Evolutionary conservation across 2,113 vertebrate species (phyloP), one percentile per base, ranked within the genome.

Genomic region (Chionodraco myersi): DNA sequence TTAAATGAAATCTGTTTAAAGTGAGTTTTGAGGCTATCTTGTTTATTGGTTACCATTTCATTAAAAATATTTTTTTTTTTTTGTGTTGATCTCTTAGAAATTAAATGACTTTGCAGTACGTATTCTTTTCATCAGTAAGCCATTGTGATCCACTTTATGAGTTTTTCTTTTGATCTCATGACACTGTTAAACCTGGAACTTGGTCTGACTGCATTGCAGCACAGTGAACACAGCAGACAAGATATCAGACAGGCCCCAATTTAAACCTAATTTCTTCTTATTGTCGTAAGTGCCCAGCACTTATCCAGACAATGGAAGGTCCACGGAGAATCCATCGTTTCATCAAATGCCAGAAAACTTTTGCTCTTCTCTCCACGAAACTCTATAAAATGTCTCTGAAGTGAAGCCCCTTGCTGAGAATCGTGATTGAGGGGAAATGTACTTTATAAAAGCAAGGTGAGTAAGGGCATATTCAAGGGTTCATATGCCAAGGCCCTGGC

Each of bases 351-450:
- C 4, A 56, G 72, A 76, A 75, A 78, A 80, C 21, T 23, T 10
- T 77, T 52, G 49, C 26, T 34, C 58, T 72, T 58, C 23, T 66
- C 65, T 71, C 5, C 1, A 18, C 58, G 15, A 48, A 30, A 63
- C 41, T 14, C 13, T 16, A 53, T 62, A 12, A 80, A 84, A 54
- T 58, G 62, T 48, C 59, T 83, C 57, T 61, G 36, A 77, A 58
- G 60, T 61, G 65, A 77, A 74, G 64, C 64, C 41, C 57, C 63
- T 75, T 52, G 57, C 68, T 68, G 15, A 68, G 63, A 75, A 67
- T 21, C 67, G 70, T 71, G 79, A 87, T 87, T 83, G 26, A 11
- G 23, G 44, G 15, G 3, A 84, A 72, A 86, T 80, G 73, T 63
- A 48, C 71, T 76, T 62, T 68, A 66, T 58, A 78, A 74, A 80